Evolutionary conservation across 1,140 invertebrate genomes (phyloP).

Genomic region (Drosophila fuyamai): DNA sequence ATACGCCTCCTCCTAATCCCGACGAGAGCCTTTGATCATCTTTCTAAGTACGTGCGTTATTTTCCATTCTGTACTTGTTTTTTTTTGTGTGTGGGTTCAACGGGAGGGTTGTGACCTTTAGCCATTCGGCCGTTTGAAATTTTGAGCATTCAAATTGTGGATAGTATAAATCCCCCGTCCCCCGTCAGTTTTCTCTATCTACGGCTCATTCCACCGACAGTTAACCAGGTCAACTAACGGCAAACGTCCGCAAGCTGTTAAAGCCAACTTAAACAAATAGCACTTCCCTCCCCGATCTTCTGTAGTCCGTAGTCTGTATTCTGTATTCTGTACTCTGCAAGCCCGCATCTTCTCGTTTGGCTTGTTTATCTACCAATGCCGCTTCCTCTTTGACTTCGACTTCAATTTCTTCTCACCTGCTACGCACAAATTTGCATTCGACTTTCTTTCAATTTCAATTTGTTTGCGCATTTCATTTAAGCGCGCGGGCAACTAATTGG

Average conservation of each 20-base stretch:
- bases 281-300: constrained; percentile 49
- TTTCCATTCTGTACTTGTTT: not conserved
- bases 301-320: not conserved
- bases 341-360: constrained; percentile 48
- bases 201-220: constrained; percentile 38
- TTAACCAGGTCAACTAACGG: constrained; percentile 82
- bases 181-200: constrained; percentile 10
- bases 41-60: constrained; percentile 37
- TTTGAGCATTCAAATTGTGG: constrained; percentile 29
- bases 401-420: constrained; percentile 8
- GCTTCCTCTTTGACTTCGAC: not conserved
- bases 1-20: not conserved
- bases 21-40: constrained; percentile 13
- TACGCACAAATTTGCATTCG: constrained; percentile 62
- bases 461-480: constrained; percentile 39
- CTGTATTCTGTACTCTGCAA: not conserved
- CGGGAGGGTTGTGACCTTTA: constrained; percentile 36
- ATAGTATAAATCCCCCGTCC: not conserved
- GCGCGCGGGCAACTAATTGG: constrained; percentile 35
- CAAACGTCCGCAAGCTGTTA: constrained; percentile 74
- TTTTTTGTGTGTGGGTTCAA: constrained; percentile 15
- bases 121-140: constrained; percentile 28
- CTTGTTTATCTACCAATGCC: constrained; percentile 20
- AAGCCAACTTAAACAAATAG: constrained; percentile 79
- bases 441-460: constrained; percentile 66